These are phyloP conservation scores for Teleogryllus occipitalis DNA, from an alignment of 1,140 invertebrate genomes.

Conservation along the genomic window DNA sequence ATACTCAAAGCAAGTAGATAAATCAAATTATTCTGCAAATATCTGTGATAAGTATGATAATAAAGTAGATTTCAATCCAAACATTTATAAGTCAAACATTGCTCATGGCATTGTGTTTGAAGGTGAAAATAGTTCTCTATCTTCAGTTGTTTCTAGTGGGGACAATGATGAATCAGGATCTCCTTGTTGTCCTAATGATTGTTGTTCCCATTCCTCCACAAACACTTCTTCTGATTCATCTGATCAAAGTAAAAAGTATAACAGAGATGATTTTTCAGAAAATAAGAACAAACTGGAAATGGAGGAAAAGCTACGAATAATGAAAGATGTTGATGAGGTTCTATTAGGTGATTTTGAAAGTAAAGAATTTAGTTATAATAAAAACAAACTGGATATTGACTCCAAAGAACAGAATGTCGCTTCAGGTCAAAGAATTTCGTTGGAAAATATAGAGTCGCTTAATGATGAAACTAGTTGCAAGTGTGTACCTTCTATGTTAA, in stretches of 20 bases:
- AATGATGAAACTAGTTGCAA: background rate
- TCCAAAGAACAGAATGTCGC: conserved; percentile 9
- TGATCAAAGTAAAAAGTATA: conserved; percentile 1
- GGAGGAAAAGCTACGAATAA: background rate
- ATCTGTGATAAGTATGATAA: background rate
- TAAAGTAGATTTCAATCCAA: background rate
- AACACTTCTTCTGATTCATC: conserved; percentile 11
- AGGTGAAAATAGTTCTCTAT: conserved; percentile 2
- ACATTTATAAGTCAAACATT: background rate
- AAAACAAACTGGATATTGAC: background rate
- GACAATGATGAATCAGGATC: conserved; percentile 9
- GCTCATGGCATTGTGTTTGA: background rate
- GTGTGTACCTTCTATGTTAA: conserved; percentile 33
- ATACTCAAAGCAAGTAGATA: no score
- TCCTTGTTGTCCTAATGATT: background rate
- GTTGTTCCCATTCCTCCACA: conserved; percentile 7
- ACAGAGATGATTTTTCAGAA: background rate
- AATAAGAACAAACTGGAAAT: background rate
- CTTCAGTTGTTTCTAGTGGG: conserved; percentile 14
- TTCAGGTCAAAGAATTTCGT: conserved; percentile 18
- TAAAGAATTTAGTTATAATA: background rate
- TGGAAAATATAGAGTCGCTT: background rate
- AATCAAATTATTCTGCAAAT: background rate
- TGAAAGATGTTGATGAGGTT: conserved; percentile 11
- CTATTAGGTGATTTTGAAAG: conserved; percentile 8